These are phyloP conservation scores for Mylabris sibirica DNA, from an alignment of 2,888 invertebrate species.

Conservation along the genomic window DNA sequence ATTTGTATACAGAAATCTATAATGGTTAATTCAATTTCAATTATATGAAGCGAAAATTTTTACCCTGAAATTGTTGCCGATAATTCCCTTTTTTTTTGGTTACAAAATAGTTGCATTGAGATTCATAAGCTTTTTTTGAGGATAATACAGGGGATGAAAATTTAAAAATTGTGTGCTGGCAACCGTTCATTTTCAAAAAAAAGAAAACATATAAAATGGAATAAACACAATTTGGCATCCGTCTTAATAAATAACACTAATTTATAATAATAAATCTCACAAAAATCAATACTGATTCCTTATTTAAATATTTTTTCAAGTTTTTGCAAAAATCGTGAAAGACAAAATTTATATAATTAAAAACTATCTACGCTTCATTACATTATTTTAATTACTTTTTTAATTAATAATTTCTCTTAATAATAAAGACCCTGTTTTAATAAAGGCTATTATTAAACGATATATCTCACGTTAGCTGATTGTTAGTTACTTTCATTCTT, in stretches of 20 bases:
- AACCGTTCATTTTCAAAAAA: constrained; percentile 24
- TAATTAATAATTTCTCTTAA: constrained; percentile 37
- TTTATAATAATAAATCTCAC: constrained; percentile 45
- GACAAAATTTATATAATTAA: constrained; percentile 48
- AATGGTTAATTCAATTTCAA: neutral
- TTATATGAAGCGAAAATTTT: constrained; percentile 41
- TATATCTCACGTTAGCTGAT: constrained; percentile 58
- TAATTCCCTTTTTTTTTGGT: constrained; percentile 40
- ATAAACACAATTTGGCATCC: constrained; percentile 42
- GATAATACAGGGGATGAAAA: neutral
- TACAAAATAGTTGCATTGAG: constrained; percentile 39
- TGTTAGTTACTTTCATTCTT: constrained; percentile 46
- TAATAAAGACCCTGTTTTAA: constrained; percentile 62
- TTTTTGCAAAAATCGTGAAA: constrained; percentile 47
- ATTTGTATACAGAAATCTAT: constrained; percentile 26
- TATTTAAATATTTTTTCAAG: constrained; percentile 42
- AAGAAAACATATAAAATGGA: constrained; percentile 37
- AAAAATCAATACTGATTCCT: constrained; percentile 55
- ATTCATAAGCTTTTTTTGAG: constrained; percentile 34
- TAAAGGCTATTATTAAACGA: constrained; percentile 61
- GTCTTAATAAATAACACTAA: constrained; percentile 29
- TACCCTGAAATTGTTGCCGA: constrained; percentile 57
- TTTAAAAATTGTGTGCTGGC: constrained; percentile 29
- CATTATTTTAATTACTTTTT: constrained; percentile 34
- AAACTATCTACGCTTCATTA: constrained; percentile 55